Evolutionary conservation across 2,113 vertebrate species (phyloP).

Genomic region (Cyrtonyx montezumae): DNA sequence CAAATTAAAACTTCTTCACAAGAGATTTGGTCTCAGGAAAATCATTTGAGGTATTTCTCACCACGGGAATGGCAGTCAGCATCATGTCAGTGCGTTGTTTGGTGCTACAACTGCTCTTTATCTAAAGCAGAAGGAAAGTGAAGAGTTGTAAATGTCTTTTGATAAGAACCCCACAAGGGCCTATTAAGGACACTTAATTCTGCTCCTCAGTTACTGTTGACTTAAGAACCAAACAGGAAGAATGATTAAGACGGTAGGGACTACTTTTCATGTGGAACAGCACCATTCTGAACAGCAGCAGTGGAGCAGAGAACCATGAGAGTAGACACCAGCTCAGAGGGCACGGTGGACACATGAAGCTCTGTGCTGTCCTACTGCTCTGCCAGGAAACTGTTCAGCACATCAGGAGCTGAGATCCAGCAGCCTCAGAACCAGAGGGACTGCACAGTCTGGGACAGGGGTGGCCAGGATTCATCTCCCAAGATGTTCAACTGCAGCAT

Average conservation of each 20-base stretch:
- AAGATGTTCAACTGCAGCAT: too few species aligned
- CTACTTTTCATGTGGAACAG: accelerated
- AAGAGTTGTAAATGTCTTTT: neutral
- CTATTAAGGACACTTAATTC: neutral
- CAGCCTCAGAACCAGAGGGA: neutral
- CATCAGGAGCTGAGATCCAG: neutral
- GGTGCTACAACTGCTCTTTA: neutral
- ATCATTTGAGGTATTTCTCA: too few species aligned
- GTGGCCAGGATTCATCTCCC: accelerated
- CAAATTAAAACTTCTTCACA: too few species aligned
- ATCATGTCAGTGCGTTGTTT: too few species aligned
- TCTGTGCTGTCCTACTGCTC: accelerated
- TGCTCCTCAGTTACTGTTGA: accelerated
- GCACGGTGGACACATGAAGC: neutral
- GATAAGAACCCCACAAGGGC: neutral
- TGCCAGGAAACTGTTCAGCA: accelerated
- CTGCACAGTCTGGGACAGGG: accelerated
- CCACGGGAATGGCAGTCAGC: too few species aligned
- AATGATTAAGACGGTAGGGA: accelerated
- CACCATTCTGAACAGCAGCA: accelerated
- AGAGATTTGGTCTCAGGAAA: too few species aligned
- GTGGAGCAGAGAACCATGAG: accelerated
- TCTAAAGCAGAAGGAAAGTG: neutral
- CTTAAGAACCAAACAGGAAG: neutral
- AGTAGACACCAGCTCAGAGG: neutral